Conservation (phyloP, 2,113 vertebrate species). For the Daboia siamensis region DNA sequence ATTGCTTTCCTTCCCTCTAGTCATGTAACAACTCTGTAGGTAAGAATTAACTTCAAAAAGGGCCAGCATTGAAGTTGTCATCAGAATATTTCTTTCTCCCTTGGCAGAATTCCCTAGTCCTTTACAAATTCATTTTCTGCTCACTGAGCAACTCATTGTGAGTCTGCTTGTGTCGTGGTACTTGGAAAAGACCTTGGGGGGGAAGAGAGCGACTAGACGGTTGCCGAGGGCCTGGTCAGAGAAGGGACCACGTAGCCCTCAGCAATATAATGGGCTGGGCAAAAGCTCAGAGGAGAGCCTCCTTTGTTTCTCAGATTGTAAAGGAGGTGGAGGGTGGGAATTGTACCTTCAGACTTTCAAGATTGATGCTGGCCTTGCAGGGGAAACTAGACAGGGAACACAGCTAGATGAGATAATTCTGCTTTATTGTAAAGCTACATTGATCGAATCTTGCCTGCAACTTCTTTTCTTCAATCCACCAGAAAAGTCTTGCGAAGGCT, state of each 20-base stretch:
- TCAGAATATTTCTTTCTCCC: neutral
- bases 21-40: neutral
- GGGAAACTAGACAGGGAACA: neutral
- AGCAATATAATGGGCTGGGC: neutral
- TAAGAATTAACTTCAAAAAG: neutral
- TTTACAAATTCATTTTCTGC: slow-evolving; percentile 25
- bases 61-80: neutral
- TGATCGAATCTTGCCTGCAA: neutral
- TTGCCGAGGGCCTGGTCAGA: neutral
- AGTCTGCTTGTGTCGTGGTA: neutral
- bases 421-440: neutral
- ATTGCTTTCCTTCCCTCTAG: neutral
- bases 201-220: neutral
- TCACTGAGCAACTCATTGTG: slow-evolving; percentile 1
- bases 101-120: neutral
- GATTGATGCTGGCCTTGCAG: neutral
- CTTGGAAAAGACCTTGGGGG: neutral
- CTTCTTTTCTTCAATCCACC: neutral
- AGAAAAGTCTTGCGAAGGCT: neutral
- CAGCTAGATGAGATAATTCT: neutral
- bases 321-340: neutral
- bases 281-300: neutral
- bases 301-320: neutral
- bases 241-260: neutral
- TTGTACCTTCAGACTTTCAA: neutral